Evolutionary conservation across 2,113 vertebrate genomes (phyloP), one percentile per base, ranked within the genome.

Genomic region (Tachysurus vachellii): DNA sequence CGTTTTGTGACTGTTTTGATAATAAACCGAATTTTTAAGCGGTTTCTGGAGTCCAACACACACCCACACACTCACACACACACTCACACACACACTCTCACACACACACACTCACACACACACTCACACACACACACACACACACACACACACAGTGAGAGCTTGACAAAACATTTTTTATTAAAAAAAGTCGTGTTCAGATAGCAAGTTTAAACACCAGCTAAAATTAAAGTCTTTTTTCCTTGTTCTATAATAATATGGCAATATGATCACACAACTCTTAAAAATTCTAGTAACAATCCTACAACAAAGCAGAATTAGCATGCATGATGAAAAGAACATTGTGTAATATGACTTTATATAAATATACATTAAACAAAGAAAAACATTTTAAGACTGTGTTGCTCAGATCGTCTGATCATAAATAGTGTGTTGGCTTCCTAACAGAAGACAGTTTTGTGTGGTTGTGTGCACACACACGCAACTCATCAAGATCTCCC

Each of bases 201-300:
- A 91, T 92, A 92, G 88, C 92, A 93, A 92, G 83, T 94, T 95
- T 95, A 95, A 96, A 96, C 95, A 95, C 92, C 91, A 93, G 92
- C 94, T 95, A 95, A 95, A 96, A 95, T 93, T 82, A 89, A 89
- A 92, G 44, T 91, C 89, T 93, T 90, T 86, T 88, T 79, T 79
- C 16, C 21, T 61, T 23, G 12, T 86, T 50, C 53, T 61, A 82
- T 36, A 81, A 88, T 92, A 94, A 94, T 89, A 95, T 90, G 93
- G 89, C 84, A 82, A 73, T 16, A 81, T 42, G 77, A 84, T 91
- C 87, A 88, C 82, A 91, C 90, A 90, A 93, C 70, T 89, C 92
- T 94, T 94, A 95, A 95, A 95, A 95, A 89, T 88, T 86, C 92
- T 93, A 93, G 91, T 93, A 92, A 93, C 88, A 93, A 89, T 92